Conservation (phyloP, 2,888 invertebrate genomes). For the Parnassius orleans region DNA sequence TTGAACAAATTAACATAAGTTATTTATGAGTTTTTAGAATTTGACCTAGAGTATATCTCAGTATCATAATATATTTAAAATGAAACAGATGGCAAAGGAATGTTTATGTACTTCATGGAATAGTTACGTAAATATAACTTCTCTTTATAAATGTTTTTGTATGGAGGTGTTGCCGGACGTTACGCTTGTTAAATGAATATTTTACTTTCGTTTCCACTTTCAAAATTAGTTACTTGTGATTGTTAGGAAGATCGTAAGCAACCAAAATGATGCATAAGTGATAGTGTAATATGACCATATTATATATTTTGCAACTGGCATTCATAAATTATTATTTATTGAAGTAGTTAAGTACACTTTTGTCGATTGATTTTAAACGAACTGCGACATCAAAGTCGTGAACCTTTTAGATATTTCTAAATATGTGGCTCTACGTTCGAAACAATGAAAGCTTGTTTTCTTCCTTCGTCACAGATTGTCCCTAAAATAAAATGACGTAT, state of each 20-base stretch:
- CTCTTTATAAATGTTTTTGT: constrained; percentile 58
- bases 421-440: constrained; percentile 6
- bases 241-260: too few relatives aligned
- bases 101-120: constrained; percentile 50
- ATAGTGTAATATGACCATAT: too few relatives aligned
- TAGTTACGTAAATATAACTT: constrained; percentile 62
- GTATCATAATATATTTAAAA: constrained; percentile 26
- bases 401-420: constrained; percentile 13
- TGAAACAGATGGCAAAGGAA: constrained; percentile 46
- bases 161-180: constrained; percentile 51
- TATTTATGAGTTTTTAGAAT: background rate
- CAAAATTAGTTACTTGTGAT: constrained; percentile 22
- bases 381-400: background rate
- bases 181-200: constrained; percentile 63
- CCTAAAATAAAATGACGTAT: constrained; percentile 35
- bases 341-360: constrained; percentile 23
- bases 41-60: constrained; percentile 6
- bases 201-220: constrained; percentile 58
- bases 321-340: too few relatives aligned
- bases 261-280: too few relatives aligned
- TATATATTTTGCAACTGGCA: too few relatives aligned
- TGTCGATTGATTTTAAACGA: background rate
- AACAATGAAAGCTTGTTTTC: constrained; percentile 34
- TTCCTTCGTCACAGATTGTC: constrained; percentile 32
- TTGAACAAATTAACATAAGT: too few relatives aligned